Evolutionary conservation across 2,888 invertebrate genomes (phyloP), one percentile per base, ranked within the genome.

Genomic region (Epinotia ramella): DNA sequence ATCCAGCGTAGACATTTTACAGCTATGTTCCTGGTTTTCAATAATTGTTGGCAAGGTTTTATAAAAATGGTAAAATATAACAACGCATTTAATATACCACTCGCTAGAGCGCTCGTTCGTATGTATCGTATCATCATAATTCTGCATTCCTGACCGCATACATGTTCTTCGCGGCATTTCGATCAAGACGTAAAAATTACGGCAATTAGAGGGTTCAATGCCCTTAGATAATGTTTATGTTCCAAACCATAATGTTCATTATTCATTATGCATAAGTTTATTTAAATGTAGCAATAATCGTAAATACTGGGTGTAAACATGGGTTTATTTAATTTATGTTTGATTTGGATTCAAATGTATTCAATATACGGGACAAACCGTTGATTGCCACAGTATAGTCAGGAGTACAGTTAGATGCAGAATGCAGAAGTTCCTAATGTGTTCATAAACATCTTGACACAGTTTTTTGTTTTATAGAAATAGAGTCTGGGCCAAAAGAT

Each of bases 141-240:
- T 75, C 83, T 79, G 84, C 87, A 86, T 88, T 87, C 85, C 83
- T 59, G 64, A 65, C 64, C 28, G 73, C 78, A 73, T 76, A 79
- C 82, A 78, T 83, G 80, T 82, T 81, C 82, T 75, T 66, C 73
- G 63, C 79, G 78, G 80, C 84, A 84, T 85, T 87, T 86, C 84
- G 84, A 89, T 87, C 86, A 86, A 88, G 86, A 88, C 83, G 85
- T 89, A 86, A 89, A 90, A 89, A 89, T 89, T 88, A 90, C 88
- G 83, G 85, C 88, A 91, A 91, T 91, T 91, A 91, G 87, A 84
- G 81, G 82, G 88, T 81, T 78, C 87, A 78, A 77, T 79, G 86
- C 84, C 89, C 81, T 78, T 76, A 76, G 67, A 77, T 71, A 76
- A 79, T 78, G 79, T 60, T 77, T 65, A 65, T 24, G 57, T 13